These are phyloP conservation scores for Rhogogaster chlorosoma DNA, from an alignment of 2,888 invertebrate genomes.

Conservation along the genomic window DNA sequence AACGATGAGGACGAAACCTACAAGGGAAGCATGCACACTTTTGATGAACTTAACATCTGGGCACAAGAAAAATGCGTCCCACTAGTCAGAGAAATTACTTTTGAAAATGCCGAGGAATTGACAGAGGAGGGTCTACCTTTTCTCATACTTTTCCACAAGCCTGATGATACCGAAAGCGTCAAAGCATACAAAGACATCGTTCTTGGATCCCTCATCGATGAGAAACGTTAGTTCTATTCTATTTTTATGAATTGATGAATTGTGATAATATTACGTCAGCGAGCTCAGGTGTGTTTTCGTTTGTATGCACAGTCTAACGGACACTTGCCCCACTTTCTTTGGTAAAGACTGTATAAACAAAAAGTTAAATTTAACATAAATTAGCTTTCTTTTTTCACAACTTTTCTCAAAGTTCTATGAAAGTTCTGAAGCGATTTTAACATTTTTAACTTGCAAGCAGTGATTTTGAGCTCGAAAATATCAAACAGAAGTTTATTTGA, in stretches of 20 bases:
- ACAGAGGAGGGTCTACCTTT: slow-evolving; percentile 99
- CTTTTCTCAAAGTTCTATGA: neutral
- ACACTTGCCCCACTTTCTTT: neutral
- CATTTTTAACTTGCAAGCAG: no score
- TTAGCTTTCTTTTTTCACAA: neutral
- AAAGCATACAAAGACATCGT: slow-evolving; percentile 93
- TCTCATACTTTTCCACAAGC: slow-evolving; percentile 96
- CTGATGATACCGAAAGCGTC: slow-evolving; percentile 90
- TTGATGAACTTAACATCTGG: slow-evolving; percentile 95
- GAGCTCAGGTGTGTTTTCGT: neutral
- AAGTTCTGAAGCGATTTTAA: no score
- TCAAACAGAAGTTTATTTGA: neutral
- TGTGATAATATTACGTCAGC: neutral
- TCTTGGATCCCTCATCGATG: slow-evolving; percentile 86
- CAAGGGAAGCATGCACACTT: slow-evolving; percentile 85
- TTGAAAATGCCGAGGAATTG: slow-evolving; percentile 99
- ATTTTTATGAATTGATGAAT: neutral
- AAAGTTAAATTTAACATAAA: neutral
- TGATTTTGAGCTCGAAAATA: neutral
- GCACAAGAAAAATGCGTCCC: slow-evolving; percentile 96
- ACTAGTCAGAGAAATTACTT: slow-evolving; percentile 98
- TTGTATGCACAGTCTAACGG: neutral
- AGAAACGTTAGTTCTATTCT: slow-evolving; percentile 89
- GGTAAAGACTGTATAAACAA: neutral
- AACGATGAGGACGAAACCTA: slow-evolving; percentile 92